Percentiles rank a stretch among this genome's conserved stretches.
These are phyloP conservation scores for Sarcophaga peregrina DNA, from an alignment of 1,140 invertebrate genomes.

Conservation along the genomic window DNA sequence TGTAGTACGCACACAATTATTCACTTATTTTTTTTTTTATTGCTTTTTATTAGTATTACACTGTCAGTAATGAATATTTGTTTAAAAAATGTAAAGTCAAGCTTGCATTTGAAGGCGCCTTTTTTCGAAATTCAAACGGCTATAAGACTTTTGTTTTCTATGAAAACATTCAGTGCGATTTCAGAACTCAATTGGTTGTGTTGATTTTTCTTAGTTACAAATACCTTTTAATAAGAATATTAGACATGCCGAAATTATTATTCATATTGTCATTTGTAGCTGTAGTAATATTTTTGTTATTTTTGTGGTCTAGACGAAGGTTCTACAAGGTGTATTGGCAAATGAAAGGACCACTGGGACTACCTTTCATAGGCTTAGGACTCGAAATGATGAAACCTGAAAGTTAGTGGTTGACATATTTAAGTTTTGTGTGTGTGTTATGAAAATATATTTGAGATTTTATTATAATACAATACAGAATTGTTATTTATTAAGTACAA, in stretches of 20 bases:
- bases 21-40: no score
- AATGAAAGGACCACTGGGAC: slow-evolving; percentile 56
- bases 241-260: not conserved
- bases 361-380: slow-evolving; percentile 59
- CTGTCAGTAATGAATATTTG: no score
- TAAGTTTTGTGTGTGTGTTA: no score
- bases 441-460: not conserved
- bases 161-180: not conserved
- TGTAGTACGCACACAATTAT: no score
- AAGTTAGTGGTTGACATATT: slow-evolving; percentile 52
- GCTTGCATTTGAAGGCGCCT: not conserved
- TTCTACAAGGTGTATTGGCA: slow-evolving; percentile 57
- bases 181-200: not conserved
- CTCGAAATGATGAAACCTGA: slow-evolving; percentile 63
- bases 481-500: no score
- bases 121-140: not conserved
- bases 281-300: slow-evolving; percentile 55
- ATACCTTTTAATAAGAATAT: no score
- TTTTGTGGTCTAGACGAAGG: slow-evolving; percentile 58
- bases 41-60: no score
- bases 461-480: not conserved
- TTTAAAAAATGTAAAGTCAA: no score
- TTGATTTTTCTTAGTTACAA: not conserved
- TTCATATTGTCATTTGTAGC: slow-evolving; percentile 51
- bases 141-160: no score